Conservation (phyloP, 1,140 invertebrate genomes). For the Hycleus phaleratus region DNA sequence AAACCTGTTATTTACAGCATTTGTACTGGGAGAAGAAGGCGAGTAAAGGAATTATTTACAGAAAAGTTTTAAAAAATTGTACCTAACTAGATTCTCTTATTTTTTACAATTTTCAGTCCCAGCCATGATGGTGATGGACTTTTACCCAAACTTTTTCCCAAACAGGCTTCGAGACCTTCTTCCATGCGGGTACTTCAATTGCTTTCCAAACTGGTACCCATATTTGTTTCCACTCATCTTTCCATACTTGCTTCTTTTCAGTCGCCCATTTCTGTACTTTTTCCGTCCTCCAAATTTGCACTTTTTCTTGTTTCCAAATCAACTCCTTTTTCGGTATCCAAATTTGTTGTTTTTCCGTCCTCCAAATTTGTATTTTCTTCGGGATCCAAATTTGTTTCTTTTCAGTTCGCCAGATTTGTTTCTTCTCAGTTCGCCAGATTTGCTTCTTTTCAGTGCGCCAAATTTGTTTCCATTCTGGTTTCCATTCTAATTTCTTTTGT, state of each 20-base stretch:
- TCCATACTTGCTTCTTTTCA: conserved; percentile 67
- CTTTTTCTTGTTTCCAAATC: conserved; percentile 62
- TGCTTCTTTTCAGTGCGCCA: conserved; percentile 70
- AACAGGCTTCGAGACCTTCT: conserved; percentile 47
- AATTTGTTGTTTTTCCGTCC: conserved; percentile 59
- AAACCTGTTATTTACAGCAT: conserved; percentile 24
- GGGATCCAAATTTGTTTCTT: conserved; percentile 71
- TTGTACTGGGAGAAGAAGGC: conserved; percentile 10
- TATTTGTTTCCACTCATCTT: conserved; percentile 52
- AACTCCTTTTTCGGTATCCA: conserved; percentile 59
- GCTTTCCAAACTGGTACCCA: conserved; percentile 50
- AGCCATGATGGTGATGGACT: conserved; percentile 50
- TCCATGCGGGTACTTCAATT: conserved; percentile 56
- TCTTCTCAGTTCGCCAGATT: conserved; percentile 67
- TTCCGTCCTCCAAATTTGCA: conserved; percentile 64
- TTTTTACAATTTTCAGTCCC: conserved; percentile 46
- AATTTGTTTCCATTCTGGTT: conserved; percentile 63
- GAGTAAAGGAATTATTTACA: conserved; percentile 24
- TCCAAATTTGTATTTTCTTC: conserved; percentile 71
- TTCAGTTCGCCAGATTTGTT: conserved; percentile 69
- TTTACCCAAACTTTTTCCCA: conserved; percentile 62
- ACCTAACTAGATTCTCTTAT: neutral
- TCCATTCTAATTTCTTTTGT: conserved; percentile 67
- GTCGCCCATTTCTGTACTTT: conserved; percentile 61
- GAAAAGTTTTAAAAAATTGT: conserved; percentile 14